Evolutionary conservation across 30 jellyfish, hydroid and myxozoan genomes (phyloP).

Genomic region (Turritopsis dohrnii): DNA sequence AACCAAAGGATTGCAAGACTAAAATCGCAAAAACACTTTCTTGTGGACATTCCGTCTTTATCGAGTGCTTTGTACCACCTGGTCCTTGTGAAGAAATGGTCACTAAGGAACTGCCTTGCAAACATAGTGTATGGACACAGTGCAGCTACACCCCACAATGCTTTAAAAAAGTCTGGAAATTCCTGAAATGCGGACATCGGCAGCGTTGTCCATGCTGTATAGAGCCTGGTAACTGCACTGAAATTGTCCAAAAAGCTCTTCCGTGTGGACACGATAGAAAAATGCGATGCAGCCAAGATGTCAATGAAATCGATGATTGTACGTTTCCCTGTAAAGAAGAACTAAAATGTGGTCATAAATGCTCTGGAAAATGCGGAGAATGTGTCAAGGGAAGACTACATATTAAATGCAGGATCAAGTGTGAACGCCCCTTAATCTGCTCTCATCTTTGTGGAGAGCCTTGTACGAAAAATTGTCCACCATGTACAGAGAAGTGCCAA

Average conservation of each 20-base stretch:
- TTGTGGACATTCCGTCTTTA: not conserved
- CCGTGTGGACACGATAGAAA: not conserved
- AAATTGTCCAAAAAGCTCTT: not conserved
- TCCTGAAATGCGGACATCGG: conserved; percentile 2
- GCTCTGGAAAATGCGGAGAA: conserved; percentile 39
- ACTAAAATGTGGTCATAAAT: conserved; percentile 45
- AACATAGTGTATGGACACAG: conserved; percentile 20
- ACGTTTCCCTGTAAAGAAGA: conserved; percentile 5
- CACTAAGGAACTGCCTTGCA: conserved; percentile 28
- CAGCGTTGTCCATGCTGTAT: not conserved
- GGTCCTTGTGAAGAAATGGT: conserved; percentile 47
- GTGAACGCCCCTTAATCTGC: conserved; percentile 41
- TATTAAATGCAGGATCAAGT: conserved; percentile 34
- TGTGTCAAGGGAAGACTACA: conserved; percentile 47
- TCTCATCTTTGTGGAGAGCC: conserved; percentile 28
- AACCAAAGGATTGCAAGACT: not conserved
- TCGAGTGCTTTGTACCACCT: not conserved
- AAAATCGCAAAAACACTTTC: not conserved
- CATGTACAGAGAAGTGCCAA: conserved; percentile 29
- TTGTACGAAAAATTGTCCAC: conserved; percentile 45
- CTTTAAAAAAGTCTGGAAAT: not conserved
- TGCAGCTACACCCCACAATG: conserved; percentile 20
- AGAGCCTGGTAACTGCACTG: not conserved
- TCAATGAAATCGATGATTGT: conserved; percentile 41
- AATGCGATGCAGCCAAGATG: not conserved